Percentiles rank a stretch among this genome's conserved stretches.
Evolutionary conservation across 2,797 vertebrate species (phyloP).

Genomic region (Chelon auratus): DNA sequence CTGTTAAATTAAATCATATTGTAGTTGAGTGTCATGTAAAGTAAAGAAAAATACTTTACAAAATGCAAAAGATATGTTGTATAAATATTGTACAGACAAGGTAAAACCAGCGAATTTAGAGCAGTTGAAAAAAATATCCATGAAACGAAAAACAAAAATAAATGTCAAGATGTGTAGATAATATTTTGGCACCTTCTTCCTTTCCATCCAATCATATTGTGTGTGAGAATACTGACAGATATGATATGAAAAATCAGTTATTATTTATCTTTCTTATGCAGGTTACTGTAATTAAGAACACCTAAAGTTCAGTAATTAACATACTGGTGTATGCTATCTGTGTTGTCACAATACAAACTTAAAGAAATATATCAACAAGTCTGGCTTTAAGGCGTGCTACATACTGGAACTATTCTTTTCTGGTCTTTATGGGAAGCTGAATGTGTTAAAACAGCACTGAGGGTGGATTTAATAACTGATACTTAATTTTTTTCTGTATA

Average conservation of each 20-base stretch:
- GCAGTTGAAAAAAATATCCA: too few species aligned
- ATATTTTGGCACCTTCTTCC: neutral
- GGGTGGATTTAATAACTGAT: neutral
- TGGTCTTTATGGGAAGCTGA: neutral
- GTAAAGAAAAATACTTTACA: neutral
- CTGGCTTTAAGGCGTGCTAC: neutral
- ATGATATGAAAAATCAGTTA: too few species aligned
- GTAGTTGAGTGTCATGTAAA: neutral
- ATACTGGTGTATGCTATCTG: neutral
- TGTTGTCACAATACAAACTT: neutral
- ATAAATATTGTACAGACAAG: too few species aligned
- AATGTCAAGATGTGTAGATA: neutral
- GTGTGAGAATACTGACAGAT: neutral
- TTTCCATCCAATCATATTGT: neutral
- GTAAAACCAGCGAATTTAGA: too few species aligned
- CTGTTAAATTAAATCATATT: neutral
- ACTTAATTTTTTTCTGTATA: neutral
- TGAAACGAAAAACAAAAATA: neutral
- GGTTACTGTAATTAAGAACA: too few species aligned
- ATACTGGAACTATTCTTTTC: too few species aligned
- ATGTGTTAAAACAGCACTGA: neutral
- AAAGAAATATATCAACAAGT: neutral
- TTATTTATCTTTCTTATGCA: too few species aligned
- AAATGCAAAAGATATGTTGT: slow-evolving; percentile 1
- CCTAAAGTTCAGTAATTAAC: neutral